Evolutionary conservation across 1,140 invertebrate species (phyloP), one percentile per base, ranked within the genome.

Genomic region (Drosophila hydei): DNA sequence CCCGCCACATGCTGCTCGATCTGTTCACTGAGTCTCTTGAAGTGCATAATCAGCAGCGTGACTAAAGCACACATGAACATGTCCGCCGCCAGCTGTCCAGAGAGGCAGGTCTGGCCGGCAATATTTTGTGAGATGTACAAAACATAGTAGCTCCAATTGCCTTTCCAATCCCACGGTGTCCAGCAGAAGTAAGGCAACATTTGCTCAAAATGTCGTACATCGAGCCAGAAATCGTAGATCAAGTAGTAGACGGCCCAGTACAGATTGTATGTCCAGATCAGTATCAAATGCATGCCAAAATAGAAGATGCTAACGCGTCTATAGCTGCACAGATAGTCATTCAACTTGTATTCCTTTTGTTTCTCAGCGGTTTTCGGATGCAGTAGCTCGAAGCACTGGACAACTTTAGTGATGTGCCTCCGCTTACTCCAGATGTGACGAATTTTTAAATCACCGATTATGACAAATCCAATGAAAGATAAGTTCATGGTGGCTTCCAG

Each of bases 231-330:
- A 19, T 91, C 79, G 9, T 51, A 76, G 18, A 91, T 65, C 14
- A 90, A 27, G 59, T 84, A 91, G 45, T 85, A 76, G 4, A 87
- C 19, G 0, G 68, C 68, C 72, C 79, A 83, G 27, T 85, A 89
- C 1, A 90, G 58, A 59, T 91, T 91, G 63, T 91, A 91, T 0
- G 65, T 77, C 89, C 85, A 89, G 19, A 88, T 76, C 5, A 89
- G 55, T 12, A 91, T 16, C 62, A 83, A 2, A 4, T 90, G 68
- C 48, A 90, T 45, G 6, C 74, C 30, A 5, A 79, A 77, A 27
- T 88, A 88, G 7, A 80, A 79, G 38, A 59, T 43, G 27, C 76
- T 88, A 1, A 85, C 54, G 19, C 68, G 42, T 0, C 56, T 72
- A 16, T 80, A 88, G 14, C 52, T 36, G 0, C 27, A 25, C 0